Evolutionary conservation across 2,113 vertebrate genomes (phyloP), one percentile per base, ranked within the genome.

Genomic region (Ciconia stormi): DNA sequence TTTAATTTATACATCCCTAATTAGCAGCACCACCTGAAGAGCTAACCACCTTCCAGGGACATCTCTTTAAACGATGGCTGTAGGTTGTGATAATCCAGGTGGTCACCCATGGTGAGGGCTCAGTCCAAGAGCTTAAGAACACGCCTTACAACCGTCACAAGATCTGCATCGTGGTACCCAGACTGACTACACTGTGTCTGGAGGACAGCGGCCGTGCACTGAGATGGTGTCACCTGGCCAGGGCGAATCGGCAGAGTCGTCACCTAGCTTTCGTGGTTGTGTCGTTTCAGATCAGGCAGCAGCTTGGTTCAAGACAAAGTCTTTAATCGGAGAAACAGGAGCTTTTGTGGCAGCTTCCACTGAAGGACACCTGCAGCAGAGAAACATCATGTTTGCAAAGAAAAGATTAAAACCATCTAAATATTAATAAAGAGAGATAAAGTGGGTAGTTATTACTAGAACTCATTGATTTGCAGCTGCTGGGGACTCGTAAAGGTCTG

Each of bases 361-460:
- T 40, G 58, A 88, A 83, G 91, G 58, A 67, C 70, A 72, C 23
- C n/a, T 2, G 1, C 66, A 82, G 76, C 53, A 40, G 79, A 79
- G 62, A 88, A 86, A 86, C 46, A 4, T 4, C 1, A 0, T 65
- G 52, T 83, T 80, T 80, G 40, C 76, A 70, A 77, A 90, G 85
- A 26, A 76, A 86, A 83, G 91, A 89, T 92, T 77, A 66, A 80
- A 90, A 89, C 4, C 2, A 5, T 40, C 83, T 73, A 92, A 89
- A 89, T 95, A 83, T 95, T 92, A 90, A 90, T 83, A 90, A 90
- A 88, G 71, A 69, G 71, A 86, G 93, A 89, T 90, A 44, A 93
- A 95, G 87, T 12, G 83, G 79, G 89, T 77, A 61, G 83, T 90
- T 93, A 86, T 70, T 52, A 20, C 71, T 42, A 73, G 65, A 77